These are phyloP conservation scores for Coptodon bakossiorum DNA, from an alignment of 2,113 vertebrate genomes.

Conservation along the genomic window DNA sequence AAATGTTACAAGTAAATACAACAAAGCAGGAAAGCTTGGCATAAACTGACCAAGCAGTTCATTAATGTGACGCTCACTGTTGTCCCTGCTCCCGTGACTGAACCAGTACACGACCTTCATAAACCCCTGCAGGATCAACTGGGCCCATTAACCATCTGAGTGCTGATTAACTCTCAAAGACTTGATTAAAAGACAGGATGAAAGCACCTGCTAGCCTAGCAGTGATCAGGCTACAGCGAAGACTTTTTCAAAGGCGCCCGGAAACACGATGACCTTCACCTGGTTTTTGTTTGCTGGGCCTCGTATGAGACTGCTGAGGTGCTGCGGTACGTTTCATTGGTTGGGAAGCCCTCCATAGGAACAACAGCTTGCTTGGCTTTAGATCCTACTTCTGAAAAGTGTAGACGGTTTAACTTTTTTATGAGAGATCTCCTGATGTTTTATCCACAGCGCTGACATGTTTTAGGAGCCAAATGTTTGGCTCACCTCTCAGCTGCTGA, in stretches of 20 bases:
- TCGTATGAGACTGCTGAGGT: neutral
- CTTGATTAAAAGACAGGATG: neutral
- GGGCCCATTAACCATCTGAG: neutral
- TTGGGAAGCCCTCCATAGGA: accelerated
- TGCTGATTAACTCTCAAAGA: neutral
- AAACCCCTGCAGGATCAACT: neutral
- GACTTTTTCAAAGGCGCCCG: neutral
- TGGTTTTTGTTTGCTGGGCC: neutral
- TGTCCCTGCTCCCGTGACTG: neutral
- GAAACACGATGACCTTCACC: neutral
- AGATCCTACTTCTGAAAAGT: neutral
- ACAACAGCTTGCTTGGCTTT: neutral
- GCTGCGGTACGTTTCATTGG: neutral
- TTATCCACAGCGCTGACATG: neutral
- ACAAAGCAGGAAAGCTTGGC: neutral
- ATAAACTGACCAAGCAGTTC: neutral
- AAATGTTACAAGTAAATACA: accelerated
- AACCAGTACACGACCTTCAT: neutral
- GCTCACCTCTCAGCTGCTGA: neutral
- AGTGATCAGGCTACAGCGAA: neutral
- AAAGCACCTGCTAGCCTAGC: neutral
- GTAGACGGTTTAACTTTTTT: neutral
- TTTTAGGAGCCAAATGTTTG: no score
- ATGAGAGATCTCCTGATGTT: neutral
- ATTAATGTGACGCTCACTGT: neutral